Base-by-base conservation (phyloP, 1,140 invertebrate species). In the Hermatobates lingyangjiaoensis region DNA sequence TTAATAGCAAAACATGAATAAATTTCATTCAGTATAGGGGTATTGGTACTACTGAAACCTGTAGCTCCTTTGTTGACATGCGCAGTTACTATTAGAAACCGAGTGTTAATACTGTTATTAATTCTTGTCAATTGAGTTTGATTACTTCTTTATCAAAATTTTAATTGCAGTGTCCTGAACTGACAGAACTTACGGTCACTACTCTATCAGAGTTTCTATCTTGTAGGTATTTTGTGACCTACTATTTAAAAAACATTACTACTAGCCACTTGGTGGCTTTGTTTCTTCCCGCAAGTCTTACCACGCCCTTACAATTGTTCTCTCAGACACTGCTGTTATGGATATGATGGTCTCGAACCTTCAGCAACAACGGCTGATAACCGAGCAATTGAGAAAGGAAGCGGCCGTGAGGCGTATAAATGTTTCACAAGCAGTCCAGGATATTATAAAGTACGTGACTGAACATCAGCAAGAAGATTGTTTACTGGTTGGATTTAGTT, bases 401-500 rank as follows among this genome's bases (percentile, higher is more conserved):
- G 90, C 90, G 24, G 77, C 83, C 26, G 80, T 95, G 38, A 88
- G 85, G 62, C 77, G 91, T 7, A 81, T 93, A 56, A 80, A 78
- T 38, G 79, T 83, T 1, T 94, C 90, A 15, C 81, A 87, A 63
- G 90, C 89, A 27, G 82, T 94, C 50, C 80, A 88, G 56, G 91
- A 96, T 60, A 90, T 97, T 55, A 84, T 91, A 66, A 86, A 88
- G 64, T 95, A 83, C 61, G 89, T 95, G 52, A 77, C 81, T 27
- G 87, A 94, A 62, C 89, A 95, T 61, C 80, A 91, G 64, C 83
- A 88, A 60, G 89, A 94, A 63, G 92, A 97, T 70, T 93, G 84
- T 62, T 77, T 96, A n/a, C 75, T 96, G 51, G 82, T 91, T 60
- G 92, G 91, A 2, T 95, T 97, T 68, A 84, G 87, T 50, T 90